These are phyloP conservation scores for Heliconius himera DNA, from an alignment of 1,140 invertebrate species.

Conservation along the genomic window DNA sequence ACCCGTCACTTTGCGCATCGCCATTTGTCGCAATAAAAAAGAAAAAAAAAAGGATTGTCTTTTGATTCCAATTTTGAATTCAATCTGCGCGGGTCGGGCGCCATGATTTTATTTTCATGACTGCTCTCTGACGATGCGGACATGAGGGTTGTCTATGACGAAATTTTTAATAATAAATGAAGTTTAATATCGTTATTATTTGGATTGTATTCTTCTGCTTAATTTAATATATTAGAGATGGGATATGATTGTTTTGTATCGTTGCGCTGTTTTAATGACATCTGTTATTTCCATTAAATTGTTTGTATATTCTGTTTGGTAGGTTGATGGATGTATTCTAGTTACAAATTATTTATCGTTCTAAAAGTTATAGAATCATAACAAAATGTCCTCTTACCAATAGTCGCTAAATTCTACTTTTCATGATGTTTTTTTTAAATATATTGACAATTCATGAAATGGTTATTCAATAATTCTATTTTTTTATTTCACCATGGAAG, in stretches of 20 bases:
- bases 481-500: too few species aligned
- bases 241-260: not conserved
- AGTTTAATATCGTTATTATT: slow-evolving; percentile 48
- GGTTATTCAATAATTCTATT: too few species aligned
- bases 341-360: not conserved
- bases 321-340: not conserved
- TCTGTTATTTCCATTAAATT: not conserved
- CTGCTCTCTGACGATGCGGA: slow-evolving; percentile 54
- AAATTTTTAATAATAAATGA: slow-evolving; percentile 73
- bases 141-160: slow-evolving; percentile 52
- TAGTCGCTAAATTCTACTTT: too few species aligned
- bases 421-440: too few species aligned
- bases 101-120: slow-evolving; percentile 81
- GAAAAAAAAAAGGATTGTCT: slow-evolving; percentile 73
- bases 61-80: slow-evolving; percentile 80
- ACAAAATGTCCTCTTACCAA: too few species aligned
- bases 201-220: slow-evolving; percentile 12
- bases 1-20: slow-evolving; percentile 57
- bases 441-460: too few species aligned
- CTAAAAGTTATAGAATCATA: not conserved
- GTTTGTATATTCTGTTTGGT: not conserved
- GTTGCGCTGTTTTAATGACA: not conserved
- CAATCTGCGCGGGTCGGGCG: slow-evolving; percentile 71
- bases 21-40: slow-evolving; percentile 73
- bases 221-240: not conserved